Base-by-base conservation (phyloP, 2,888 invertebrate species). In the Erebia aethiops region DNA sequence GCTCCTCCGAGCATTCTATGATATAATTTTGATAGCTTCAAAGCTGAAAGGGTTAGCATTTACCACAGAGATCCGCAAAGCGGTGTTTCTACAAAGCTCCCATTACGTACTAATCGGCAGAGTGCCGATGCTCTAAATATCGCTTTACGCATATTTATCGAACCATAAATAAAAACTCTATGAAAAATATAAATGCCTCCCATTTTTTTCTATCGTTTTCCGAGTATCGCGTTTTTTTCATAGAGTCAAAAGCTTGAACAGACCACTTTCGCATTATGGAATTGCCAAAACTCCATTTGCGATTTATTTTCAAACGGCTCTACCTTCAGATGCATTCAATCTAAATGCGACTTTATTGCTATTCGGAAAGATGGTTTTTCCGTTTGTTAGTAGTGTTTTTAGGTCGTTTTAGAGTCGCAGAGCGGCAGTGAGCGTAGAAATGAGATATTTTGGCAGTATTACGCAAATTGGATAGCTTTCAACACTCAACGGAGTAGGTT, bases 391-490 rank as follows among this genome's bases (percentile, higher is more conserved):
- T 35, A 35, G 64, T 70, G 74, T 73, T 74, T 77, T 82, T 86
- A 80, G 74, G 80, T 76, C 82, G 71, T 85, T 85, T 81, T 76
- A 73, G 75, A 66, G 72, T 76, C 76, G 77, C 72, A 77, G 73
- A 77, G 80, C 77, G 80, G 82, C 87, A 90, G 89, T 89, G 87
- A 92, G 90, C 91, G 92, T 91, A 93, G 93, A 93, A 93, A 93
- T 93, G 92, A 93, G 93, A 93, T 93, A 93, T 93, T 93, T 93
- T 92, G 93, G 91, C 88, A 92, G 93, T 93, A 93, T 93, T 93
- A 93, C 92, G 92, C 92, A 93, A 93, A 93, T 93, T 93, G 93
- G 93, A 93, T 93, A 92, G 93, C 93, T 93, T 93, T 93, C 93
- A 92, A 93, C 93, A 93, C 93, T 93, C 93, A 88, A 90, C 92